phyloP scores from a whole-genome alignment of 2,797 vertebrate genomes.

The Menidia menidia region DNA sequence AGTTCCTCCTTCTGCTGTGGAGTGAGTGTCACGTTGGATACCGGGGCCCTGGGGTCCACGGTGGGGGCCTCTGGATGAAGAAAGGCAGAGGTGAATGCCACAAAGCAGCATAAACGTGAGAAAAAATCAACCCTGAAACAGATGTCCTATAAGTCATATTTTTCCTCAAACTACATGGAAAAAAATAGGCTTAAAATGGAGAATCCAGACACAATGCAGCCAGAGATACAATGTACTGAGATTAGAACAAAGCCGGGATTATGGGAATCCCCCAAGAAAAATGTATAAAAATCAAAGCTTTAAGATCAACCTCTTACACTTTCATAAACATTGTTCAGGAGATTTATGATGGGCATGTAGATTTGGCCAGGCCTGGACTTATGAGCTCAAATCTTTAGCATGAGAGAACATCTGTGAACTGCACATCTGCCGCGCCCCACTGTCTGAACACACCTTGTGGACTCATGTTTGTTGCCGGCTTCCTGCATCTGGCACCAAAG shows the following conservation, averaged over 20 bases:
- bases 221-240: slow-evolving; percentile 51
- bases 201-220: slow-evolving; percentile 54
- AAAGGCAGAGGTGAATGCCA: background rate
- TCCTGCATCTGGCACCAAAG: too few relatives aligned
- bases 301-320: background rate
- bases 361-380: background rate
- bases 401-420: too few relatives aligned
- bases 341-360: background rate
- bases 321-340: background rate
- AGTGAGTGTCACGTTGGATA: slow-evolving; percentile 70
- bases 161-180: slow-evolving; percentile 35
- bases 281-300: slow-evolving; percentile 13
- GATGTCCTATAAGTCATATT: slow-evolving; percentile 45
- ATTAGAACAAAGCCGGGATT: slow-evolving; percentile 74
- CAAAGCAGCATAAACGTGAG: background rate
- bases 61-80: slow-evolving; percentile 73
- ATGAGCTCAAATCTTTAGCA: background rate
- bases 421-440: background rate
- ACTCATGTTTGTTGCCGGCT: too few relatives aligned
- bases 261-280: slow-evolving; percentile 39
- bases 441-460: too few relatives aligned
- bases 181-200: slow-evolving; percentile 55
- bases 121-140: background rate
- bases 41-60: slow-evolving; percentile 59
- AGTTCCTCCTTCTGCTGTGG: slow-evolving; percentile 75